A percentile compares a stretch with the other conserved stretches of the same genome.
These are phyloP conservation scores for Eupithecia exiguata DNA, from an alignment of 2,888 invertebrate genomes.

Conservation along the genomic window DNA sequence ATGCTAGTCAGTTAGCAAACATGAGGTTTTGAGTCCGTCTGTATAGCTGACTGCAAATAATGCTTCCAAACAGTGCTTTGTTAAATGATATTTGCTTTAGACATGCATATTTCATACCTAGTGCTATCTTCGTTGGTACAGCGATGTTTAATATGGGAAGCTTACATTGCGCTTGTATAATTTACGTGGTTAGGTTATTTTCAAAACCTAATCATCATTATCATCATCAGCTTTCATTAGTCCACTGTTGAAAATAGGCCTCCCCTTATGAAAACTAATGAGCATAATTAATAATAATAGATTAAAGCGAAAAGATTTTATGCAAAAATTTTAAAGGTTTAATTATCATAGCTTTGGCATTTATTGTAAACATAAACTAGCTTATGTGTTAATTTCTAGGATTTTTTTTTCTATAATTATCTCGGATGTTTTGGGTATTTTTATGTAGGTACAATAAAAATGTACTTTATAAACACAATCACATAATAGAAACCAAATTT, in stretches of 20 bases:
- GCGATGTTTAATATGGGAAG: not conserved
- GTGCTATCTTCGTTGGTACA: conserved; percentile 2
- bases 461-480: no score
- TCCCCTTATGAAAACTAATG: not conserved
- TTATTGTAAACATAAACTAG: no score
- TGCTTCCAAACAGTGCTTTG: not conserved
- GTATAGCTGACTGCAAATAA: conserved; percentile 14
- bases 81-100: conserved; percentile 4
- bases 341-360: no score
- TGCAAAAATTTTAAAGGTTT: not conserved
- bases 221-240: no score
- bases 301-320: not conserved
- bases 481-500: no score
- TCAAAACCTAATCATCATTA: no score
- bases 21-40: not conserved
- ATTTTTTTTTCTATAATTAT: no score
- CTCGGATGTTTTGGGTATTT: no score
- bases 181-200: not conserved
- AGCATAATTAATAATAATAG: not conserved
- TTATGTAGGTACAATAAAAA: no score
- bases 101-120: conserved; percentile 1
- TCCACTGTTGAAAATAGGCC: no score
- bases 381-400: no score
- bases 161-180: not conserved
- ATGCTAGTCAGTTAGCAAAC: conserved; percentile 6